Base-by-base conservation (phyloP, 2,888 invertebrate genomes). In the Neelides folsomi region DNA sequence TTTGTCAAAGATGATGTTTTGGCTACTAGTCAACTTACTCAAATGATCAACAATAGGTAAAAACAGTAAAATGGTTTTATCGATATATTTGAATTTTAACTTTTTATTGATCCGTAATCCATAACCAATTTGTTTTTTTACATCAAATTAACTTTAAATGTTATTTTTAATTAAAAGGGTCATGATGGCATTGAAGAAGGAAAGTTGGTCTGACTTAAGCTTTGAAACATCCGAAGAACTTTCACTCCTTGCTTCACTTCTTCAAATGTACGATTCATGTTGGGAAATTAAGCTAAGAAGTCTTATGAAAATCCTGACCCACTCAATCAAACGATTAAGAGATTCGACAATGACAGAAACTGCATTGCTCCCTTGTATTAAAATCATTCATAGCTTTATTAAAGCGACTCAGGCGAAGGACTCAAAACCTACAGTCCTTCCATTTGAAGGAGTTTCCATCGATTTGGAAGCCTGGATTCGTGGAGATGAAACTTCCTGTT, bases 241-340 rank as follows among this genome's bases (percentile, higher is more conserved):
- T 70, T 77, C 88, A 8, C 72, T 95, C 12, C 72, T 95, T 20
- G 87, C 90, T 1, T 83, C 86, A 0, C 76, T 93, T 43, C 82
- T 94, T 1, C 86, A 89, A 65, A 88, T 89, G 62, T 88, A 93
- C 67, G 95, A 95, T 69, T 81, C 84, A 3, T 93, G 92, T 68
- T 95, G 95, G 95, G 94, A 95, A 69, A 81, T 84, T 57, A 83
- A 94, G 66, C 73, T 95, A 1, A 79, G 69, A 44, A 84, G 86
- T 68, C 85, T 93, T 56, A 84, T 94, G 73, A 82, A 83, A 61
- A 73, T 94, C 49, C 93, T 94, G 73, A 75, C 89, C 51, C 78
- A 81, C 72, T 83, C 85, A 4, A 82, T 82, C 60, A 76, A 79
- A 50, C 77, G 80, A 70, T 81, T 84, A 0, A 81, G 82, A 56